Evolutionary conservation across 2,888 invertebrate genomes (phyloP).

Genomic region (Phortica magna): DNA sequence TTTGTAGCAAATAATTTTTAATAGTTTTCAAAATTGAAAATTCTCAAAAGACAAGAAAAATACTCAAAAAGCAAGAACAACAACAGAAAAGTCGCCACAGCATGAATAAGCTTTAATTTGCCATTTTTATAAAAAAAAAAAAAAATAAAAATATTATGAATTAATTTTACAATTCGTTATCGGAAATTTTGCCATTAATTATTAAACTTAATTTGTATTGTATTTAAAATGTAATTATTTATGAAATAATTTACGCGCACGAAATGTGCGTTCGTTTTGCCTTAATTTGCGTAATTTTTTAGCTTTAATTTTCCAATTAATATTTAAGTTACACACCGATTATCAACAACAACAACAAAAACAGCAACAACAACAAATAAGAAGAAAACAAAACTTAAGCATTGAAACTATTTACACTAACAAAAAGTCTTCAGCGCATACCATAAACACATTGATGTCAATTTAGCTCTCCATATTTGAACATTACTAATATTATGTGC

Average conservation of each 20-base stretch:
- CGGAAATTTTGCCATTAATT: background rate
- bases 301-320: constrained; percentile 30
- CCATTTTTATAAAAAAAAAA: constrained; percentile 58
- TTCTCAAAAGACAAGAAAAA: constrained; percentile 57
- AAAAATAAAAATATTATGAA: background rate
- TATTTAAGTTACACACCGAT: too few relatives aligned
- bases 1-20: constrained; percentile 37
- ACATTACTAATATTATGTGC: too few relatives aligned
- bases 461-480: too few relatives aligned
- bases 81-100: constrained; percentile 23
- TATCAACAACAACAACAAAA: too few relatives aligned
- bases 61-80: constrained; percentile 40
- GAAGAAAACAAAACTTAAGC: too few relatives aligned
- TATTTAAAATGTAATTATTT: constrained; percentile 20
- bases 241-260: constrained; percentile 16
- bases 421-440: background rate
- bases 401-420: background rate
- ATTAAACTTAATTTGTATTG: background rate
- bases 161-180: background rate
- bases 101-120: constrained; percentile 71
- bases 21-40: constrained; percentile 56
- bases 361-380: too few relatives aligned
- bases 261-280: constrained; percentile 53
- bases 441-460: background rate
- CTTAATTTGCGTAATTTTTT: constrained; percentile 50